Conservation (phyloP, 2,888 invertebrate genomes). For the Eudasyphora cyanicolor region DNA sequence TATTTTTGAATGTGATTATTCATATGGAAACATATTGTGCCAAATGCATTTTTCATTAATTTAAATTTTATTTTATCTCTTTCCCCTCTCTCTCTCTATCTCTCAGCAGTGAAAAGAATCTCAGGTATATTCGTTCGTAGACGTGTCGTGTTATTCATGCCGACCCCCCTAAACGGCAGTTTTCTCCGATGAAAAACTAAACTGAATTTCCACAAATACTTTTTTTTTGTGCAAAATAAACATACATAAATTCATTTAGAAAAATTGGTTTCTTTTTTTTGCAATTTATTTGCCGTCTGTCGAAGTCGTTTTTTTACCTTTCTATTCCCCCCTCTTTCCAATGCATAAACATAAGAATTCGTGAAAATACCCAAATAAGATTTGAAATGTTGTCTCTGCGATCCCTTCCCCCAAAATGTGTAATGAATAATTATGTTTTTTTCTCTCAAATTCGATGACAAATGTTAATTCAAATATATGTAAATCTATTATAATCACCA, state of each 20-base stretch:
- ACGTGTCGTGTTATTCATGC: not conserved
- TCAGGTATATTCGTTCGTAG: conserved; percentile 34
- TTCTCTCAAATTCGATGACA: conserved; percentile 55
- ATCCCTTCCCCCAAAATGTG: conserved; percentile 15
- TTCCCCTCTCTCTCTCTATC: too few relatives aligned
- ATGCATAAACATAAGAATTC: not conserved
- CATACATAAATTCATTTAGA: not conserved
- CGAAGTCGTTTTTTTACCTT: conserved; percentile 33
- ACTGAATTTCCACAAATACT: conserved; percentile 11
- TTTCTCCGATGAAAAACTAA: not conserved
- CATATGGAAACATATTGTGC: conserved; percentile 48
- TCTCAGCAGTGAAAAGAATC: conserved; percentile 8
- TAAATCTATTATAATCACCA: not conserved
- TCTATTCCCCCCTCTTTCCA: conserved; percentile 28
- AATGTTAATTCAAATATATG: conserved; percentile 37
- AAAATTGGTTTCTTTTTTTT: too few relatives aligned
- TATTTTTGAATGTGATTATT: conserved; percentile 38
- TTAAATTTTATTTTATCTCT: not conserved
- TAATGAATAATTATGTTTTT: conserved; percentile 62
- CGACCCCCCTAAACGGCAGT: not conserved
- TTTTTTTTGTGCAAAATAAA: not conserved
- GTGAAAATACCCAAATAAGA: not conserved
- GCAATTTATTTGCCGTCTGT: too few relatives aligned
- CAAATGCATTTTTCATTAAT: conserved; percentile 54
- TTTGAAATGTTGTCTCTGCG: not conserved